phyloP scores from a whole-genome alignment of 1,140 invertebrate genomes.

The Drosophila malerkotliana region DNA sequence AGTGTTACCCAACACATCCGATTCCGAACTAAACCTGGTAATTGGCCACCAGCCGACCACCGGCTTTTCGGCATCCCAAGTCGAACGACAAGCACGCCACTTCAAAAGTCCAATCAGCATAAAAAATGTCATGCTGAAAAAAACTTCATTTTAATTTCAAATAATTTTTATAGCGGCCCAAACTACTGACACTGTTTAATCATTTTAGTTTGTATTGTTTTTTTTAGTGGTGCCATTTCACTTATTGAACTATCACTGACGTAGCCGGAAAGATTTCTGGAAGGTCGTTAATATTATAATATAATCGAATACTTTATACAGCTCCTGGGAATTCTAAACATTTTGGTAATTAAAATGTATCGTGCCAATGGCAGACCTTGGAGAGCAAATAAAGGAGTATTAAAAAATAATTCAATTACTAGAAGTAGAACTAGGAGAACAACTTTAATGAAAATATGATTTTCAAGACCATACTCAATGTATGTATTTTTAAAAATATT shows the following conservation, averaged over 20 bases:
- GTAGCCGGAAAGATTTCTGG: slow-evolving; percentile 1
- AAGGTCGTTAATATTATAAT: slow-evolving; percentile 6
- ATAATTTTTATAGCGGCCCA: slow-evolving; percentile 4
- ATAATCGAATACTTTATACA: slow-evolving; percentile 16
- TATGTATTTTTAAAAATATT: slow-evolving; percentile 11
- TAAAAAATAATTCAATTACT: not conserved
- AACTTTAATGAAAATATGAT: too few relatives aligned
- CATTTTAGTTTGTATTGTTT: slow-evolving; percentile 7
- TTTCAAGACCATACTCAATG: not conserved
- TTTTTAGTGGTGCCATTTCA: slow-evolving; percentile 35
- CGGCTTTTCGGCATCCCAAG: slow-evolving; percentile 25
- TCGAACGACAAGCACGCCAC: slow-evolving; percentile 12
- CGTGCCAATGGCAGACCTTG: slow-evolving; percentile 1
- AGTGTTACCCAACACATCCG: slow-evolving; percentile 42
- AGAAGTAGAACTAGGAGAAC: too few relatives aligned
- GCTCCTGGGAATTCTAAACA: not conserved
- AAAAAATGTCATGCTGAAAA: slow-evolving; percentile 7
- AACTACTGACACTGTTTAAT: slow-evolving; percentile 2
- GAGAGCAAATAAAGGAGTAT: too few relatives aligned
- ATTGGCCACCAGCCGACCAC: slow-evolving; percentile 17
- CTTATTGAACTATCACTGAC: slow-evolving; percentile 32
- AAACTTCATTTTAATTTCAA: slow-evolving; percentile 39
- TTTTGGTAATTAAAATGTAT: slow-evolving; percentile 20
- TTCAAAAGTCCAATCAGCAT: slow-evolving; percentile 10
- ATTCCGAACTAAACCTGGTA: slow-evolving; percentile 36